These are phyloP conservation scores for Chydorus sphaericus DNA, from an alignment of 2,888 invertebrate genomes.

Conservation along the genomic window DNA sequence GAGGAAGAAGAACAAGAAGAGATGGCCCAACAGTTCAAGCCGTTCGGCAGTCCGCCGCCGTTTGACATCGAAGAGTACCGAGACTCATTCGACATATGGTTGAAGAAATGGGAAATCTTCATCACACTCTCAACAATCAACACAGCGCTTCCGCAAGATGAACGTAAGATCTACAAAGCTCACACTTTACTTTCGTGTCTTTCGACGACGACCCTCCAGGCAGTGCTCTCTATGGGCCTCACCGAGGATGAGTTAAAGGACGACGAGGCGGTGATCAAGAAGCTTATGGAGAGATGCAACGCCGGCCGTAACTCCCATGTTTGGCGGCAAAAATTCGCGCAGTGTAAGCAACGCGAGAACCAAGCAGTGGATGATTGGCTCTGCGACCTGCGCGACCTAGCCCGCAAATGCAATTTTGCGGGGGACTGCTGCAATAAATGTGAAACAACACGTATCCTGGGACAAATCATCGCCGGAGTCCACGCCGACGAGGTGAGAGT, in stretches of 20 bases:
- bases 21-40: no score
- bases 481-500: neutral
- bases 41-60: neutral
- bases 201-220: neutral
- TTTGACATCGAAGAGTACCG: neutral
- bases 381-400: conserved; percentile 5
- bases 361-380: conserved; percentile 1
- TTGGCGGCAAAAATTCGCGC: conserved; percentile 4
- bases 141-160: neutral
- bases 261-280: neutral
- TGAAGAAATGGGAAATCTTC: neutral
- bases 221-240: neutral
- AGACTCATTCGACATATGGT: conserved; percentile 2
- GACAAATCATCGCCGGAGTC: conserved; percentile 1
- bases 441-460: neutral
- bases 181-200: neutral
- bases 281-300: neutral
- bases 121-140: neutral
- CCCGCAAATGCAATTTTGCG: conserved; percentile 1
- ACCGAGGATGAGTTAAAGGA: neutral
- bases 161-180: neutral
- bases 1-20: no score
- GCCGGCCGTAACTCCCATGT: neutral
- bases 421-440: neutral
- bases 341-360: neutral